phyloP scores from a whole-genome alignment of 1,140 invertebrate species.

The Anoplolepis gracilipes region DNA sequence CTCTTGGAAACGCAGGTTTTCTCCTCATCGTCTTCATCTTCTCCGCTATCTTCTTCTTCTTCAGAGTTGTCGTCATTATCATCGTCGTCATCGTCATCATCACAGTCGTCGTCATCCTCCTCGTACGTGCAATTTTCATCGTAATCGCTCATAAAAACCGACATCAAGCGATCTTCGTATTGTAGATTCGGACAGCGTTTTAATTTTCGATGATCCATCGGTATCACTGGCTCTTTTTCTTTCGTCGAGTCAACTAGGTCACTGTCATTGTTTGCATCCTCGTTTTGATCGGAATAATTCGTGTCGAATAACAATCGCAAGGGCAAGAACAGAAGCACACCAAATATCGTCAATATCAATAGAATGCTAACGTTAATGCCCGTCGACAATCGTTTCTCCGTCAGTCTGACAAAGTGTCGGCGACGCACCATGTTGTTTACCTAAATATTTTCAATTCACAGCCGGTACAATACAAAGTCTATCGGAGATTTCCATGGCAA shows the following conservation, averaged over 20 bases:
- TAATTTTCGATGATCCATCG: slow-evolving; percentile 74
- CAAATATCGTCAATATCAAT: slow-evolving; percentile 78
- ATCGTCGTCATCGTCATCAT: neutral
- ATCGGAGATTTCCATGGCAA: slow-evolving; percentile 26
- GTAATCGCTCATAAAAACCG: slow-evolving; percentile 73
- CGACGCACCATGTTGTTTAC: neutral
- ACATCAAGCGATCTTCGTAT: slow-evolving; percentile 72
- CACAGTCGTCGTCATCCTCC: neutral
- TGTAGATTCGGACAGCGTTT: slow-evolving; percentile 74
- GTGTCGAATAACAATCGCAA: slow-evolving; percentile 77
- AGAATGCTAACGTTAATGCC: slow-evolving; percentile 80
- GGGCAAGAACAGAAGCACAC: slow-evolving; percentile 77
- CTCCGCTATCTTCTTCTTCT: neutral
- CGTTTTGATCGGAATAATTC: slow-evolving; percentile 65
- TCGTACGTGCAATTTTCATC: slow-evolving; percentile 79
- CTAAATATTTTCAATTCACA: neutral
- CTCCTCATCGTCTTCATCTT: neutral
- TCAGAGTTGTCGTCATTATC: slow-evolving; percentile 17
- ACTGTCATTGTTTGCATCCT: neutral
- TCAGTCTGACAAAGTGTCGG: slow-evolving; percentile 33
- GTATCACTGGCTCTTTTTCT: slow-evolving; percentile 15
- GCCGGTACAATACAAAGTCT: neutral
- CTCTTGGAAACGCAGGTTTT: slow-evolving; percentile 33
- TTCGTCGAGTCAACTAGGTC: neutral
- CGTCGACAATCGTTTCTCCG: slow-evolving; percentile 74